Percentiles rank a stretch among this genome's conserved stretches.
Evolutionary conservation across 2,888 invertebrate species (phyloP).

Genomic region (Ectemnius cavifrons): DNA sequence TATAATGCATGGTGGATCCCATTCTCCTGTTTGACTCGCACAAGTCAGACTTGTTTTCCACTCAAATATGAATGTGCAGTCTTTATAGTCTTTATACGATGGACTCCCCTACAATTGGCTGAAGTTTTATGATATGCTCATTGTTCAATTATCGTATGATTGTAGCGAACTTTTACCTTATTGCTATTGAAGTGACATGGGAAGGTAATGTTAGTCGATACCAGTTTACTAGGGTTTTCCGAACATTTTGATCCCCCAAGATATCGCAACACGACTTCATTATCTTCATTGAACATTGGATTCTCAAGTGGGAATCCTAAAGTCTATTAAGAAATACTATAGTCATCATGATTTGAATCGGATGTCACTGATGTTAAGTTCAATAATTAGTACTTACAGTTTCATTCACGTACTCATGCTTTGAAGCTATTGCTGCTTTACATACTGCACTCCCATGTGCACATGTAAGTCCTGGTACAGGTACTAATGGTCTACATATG

Average conservation of each 20-base stretch:
- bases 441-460: slow-evolving; percentile 67
- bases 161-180: slow-evolving; percentile 31
- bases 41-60: slow-evolving; percentile 70
- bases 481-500: slow-evolving; percentile 68
- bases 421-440: slow-evolving; percentile 52
- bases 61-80: slow-evolving; percentile 68
- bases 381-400: slow-evolving; percentile 55
- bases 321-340: slow-evolving; percentile 53
- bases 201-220: slow-evolving; percentile 65
- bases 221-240: slow-evolving; percentile 52
- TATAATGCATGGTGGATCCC: slow-evolving; percentile 62
- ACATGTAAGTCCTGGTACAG: slow-evolving; percentile 61
- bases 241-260: slow-evolving; percentile 63
- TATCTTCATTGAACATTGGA: slow-evolving; percentile 57
- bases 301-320: slow-evolving; percentile 65
- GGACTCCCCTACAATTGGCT: slow-evolving; percentile 58
- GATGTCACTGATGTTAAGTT: not conserved
- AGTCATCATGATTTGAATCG: slow-evolving; percentile 9
- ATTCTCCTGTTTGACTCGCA: slow-evolving; percentile 58
- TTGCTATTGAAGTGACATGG: slow-evolving; percentile 53
- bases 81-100: slow-evolving; percentile 58
- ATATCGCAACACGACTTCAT: slow-evolving; percentile 60
- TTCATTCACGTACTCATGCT: slow-evolving; percentile 60
- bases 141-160: too few species aligned
- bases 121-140: not conserved